Base-by-base conservation (phyloP, 2,888 invertebrate genomes). In the Sepioteuthis lessoniana region DNA sequence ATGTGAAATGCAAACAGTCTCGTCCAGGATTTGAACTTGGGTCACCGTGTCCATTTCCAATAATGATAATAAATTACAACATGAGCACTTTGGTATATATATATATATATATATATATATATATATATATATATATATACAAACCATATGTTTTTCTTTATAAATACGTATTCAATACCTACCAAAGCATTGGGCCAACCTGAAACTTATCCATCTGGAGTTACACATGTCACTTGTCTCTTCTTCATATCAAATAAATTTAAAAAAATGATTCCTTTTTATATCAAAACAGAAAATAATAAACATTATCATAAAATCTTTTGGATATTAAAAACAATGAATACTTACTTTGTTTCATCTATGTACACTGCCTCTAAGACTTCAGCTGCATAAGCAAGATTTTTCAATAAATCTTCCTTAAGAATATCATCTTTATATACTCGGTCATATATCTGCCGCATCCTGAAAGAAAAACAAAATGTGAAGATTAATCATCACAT, bases 351-450 rank as follows among this genome's bases (percentile, higher is more conserved):
- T 97, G 98, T 98, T 97, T 99, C 99, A 97, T 99, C 99, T 97
- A 98, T 98, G 97, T 98, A 99, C 95, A 99, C 98, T 31, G 99
- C 98, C 98, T 99, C 99, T 95, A 99, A 98, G 93, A 99, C 99
- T 97, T 98, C 98, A 37, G 99, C 99, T 94, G 99, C 99, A 97
- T 99, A 99, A 96, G 99, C 98, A 95, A 99, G 98, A 97, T 99
- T 99, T 97, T 98, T 98, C 98, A 98, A 98, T 96, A 99, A 98
- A 95, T 99, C 98, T 97, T 99, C 98, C 95, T 97, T 97, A 46
- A 98, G 98, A 96, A 99, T 98, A 97, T 99, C 98, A 97, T 99
- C 99, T 97, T 97, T 97, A 95, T 98, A 98, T 97, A 99, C 98
- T 97, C 98, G 98, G 97, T 98, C 98, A 97, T 99, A 98, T 97